Evolutionary conservation across 1,140 invertebrate species (phyloP), one percentile per base, ranked within the genome.

Genomic region (Potamilus streckersoni): DNA sequence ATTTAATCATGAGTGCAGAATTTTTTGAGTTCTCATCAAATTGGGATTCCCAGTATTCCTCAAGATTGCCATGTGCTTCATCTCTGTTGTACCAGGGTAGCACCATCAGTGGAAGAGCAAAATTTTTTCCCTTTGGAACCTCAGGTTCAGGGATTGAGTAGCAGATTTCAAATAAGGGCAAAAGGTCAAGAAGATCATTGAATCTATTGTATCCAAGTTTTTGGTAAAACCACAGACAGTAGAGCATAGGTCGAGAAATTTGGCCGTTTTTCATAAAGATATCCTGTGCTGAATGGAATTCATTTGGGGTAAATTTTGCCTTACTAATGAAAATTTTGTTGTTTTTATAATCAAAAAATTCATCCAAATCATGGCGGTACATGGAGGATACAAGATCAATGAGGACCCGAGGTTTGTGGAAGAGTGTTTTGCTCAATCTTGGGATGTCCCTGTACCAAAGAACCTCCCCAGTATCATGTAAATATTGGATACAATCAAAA

Each of bases 71-170:
- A 17, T 79, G 79, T 0, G 68, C 60, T 17, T 66, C 62, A 38
- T 86, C 84, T n/a, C 71, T 80, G 73, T 85, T 87, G 78, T 85
- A 89, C 85, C 82, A 88, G 0, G 88, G 88, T 14, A 89, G 68
- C 2, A 88, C 87, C 69, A 88, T 78, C 19, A 89, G 69, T 49
- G 88, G 82, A 5, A 79, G 77, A n/a, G 65, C 73, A 74, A 81
- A 73, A 11, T 83, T 71, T 15, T 73, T 80, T 15, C 83, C 75
- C 15, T 69, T 78, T n/a, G 86, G 85, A 13, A 83, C 68, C 16
- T 82, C 79, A n/a, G 87, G 84, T 74, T 89, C 86, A 14, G 85
- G 86, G 15, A 89, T 78, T 5, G 82, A 76, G 72, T 87, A 89
- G 69, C 85, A 86, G 5, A 89, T 79, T 38, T 87, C 83, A 16